Conservation (phyloP, 2,888 invertebrate genomes). For the Toxonevra muliebris region DNA sequence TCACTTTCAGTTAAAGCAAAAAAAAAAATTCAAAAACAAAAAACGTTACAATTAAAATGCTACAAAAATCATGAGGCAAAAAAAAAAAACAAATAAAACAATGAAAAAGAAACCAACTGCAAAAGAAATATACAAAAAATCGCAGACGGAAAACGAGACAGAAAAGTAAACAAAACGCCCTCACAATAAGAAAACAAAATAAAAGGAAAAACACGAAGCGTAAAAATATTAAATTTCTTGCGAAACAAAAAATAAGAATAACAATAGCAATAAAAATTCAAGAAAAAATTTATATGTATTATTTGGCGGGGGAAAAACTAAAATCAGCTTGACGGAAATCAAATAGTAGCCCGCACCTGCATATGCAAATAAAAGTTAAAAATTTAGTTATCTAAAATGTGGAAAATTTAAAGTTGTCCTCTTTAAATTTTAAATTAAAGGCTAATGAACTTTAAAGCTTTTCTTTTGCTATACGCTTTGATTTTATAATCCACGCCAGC, state of each 20-base stretch:
- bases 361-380: too few relatives aligned
- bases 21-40: not conserved
- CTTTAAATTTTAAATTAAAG: too few relatives aligned
- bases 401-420: too few relatives aligned
- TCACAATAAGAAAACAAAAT: not conserved
- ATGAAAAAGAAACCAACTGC: not conserved
- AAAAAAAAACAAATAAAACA: not conserved
- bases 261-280: conserved; percentile 6
- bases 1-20: too few relatives aligned
- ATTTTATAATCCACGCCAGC: too few relatives aligned
- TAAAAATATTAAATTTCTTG: conserved; percentile 2
- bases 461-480: too few relatives aligned
- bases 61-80: not conserved
- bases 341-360: too few relatives aligned
- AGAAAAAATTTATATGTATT: conserved; percentile 11
- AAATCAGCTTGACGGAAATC: too few relatives aligned
- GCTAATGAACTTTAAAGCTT: too few relatives aligned
- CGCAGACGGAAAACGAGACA: conserved; percentile 27
- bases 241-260: conserved; percentile 3
- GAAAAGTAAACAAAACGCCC: conserved; percentile 31
- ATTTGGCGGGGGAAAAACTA: too few relatives aligned
- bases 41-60: not conserved
- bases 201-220: not conserved
- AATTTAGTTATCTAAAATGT: too few relatives aligned
- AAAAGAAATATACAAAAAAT: not conserved